Conservation (phyloP, 2,888 invertebrate species). For the Pollenia labialis region DNA sequence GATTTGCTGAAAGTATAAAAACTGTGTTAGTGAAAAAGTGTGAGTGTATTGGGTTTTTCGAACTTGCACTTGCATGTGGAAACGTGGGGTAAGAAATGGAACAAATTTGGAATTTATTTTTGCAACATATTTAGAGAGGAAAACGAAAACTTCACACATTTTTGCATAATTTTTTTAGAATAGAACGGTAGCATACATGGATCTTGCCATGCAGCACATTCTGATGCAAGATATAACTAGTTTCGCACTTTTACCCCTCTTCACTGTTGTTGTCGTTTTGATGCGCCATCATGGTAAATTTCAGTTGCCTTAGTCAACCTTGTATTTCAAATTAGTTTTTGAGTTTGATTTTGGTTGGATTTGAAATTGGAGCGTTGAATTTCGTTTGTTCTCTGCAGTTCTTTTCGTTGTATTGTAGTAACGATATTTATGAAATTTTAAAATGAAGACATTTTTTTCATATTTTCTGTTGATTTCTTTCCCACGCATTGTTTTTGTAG, state of each 20-base stretch:
- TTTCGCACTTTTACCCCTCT: slow-evolving; percentile 47
- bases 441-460: slow-evolving; percentile 12
- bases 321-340: slow-evolving; percentile 21
- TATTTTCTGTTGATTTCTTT: slow-evolving; percentile 59
- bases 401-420: slow-evolving; percentile 1
- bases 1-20: too few species aligned
- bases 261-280: slow-evolving; percentile 7
- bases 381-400: slow-evolving; percentile 16
- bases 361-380: slow-evolving; percentile 33
- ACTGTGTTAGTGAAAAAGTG: too few species aligned
- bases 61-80: too few species aligned
- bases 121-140: too few species aligned
- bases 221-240: slow-evolving; percentile 25
- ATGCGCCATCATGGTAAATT: neutral
- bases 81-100: too few species aligned
- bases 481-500: slow-evolving; percentile 61
- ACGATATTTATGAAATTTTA: slow-evolving; percentile 48
- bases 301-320: slow-evolving; percentile 15
- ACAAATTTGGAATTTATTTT: too few species aligned
- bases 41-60: too few species aligned
- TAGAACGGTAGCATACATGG: too few species aligned
- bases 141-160: too few species aligned
- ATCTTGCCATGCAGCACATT: slow-evolving; percentile 13
- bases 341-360: neutral
- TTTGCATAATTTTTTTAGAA: too few species aligned